A percentile compares a stretch with the other conserved stretches of the same genome.
These are phyloP conservation scores for Sitta carolinensis DNA, from an alignment of 2,797 vertebrate species.

Conservation along the genomic window DNA sequence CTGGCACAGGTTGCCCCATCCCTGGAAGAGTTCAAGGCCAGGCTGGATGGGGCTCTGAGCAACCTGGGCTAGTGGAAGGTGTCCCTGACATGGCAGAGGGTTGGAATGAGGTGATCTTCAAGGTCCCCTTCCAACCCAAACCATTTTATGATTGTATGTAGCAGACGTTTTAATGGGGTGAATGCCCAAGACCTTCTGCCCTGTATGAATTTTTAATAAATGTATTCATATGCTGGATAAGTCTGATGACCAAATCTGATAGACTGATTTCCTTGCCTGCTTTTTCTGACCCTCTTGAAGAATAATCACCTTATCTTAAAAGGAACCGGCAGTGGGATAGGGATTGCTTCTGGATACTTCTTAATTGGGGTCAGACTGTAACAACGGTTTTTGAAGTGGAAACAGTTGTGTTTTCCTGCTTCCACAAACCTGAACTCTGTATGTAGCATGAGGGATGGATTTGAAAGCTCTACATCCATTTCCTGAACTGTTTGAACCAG, in stretches of 20 bases:
- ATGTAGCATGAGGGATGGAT: background rate
- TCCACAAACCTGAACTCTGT: background rate
- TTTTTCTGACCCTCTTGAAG: background rate
- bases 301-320: background rate
- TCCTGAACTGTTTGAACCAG: background rate
- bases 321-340: background rate
- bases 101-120: background rate
- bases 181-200: background rate
- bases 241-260: background rate
- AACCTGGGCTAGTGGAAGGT: background rate
- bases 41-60: background rate
- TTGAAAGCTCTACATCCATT: background rate
- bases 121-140: background rate
- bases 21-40: background rate
- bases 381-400: background rate
- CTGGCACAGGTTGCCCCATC: background rate
- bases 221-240: background rate
- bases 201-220: background rate
- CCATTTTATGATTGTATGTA: accelerated
- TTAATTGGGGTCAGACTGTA: background rate
- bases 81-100: background rate
- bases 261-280: background rate
- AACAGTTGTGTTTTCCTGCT: background rate
- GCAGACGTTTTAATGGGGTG: background rate
- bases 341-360: background rate